These are phyloP conservation scores for Arion vulgaris DNA, from an alignment of 1,140 invertebrate genomes.

Conservation along the genomic window DNA sequence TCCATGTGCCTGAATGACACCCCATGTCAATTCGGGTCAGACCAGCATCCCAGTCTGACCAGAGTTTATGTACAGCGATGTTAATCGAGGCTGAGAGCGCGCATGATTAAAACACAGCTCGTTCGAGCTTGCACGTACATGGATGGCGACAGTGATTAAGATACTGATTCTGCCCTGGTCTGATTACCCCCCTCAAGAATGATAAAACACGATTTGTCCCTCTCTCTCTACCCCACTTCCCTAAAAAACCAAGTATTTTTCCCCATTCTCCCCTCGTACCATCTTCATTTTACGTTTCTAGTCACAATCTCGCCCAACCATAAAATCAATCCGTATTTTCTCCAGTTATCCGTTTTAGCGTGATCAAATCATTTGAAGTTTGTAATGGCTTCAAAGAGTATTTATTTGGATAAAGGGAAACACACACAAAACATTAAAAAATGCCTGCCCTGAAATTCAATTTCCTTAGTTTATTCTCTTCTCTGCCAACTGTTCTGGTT, in stretches of 20 bases:
- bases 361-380: background rate
- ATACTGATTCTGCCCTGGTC: background rate
- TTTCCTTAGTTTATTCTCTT: background rate
- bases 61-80: conserved; percentile 14
- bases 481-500: background rate
- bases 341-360: background rate
- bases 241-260: background rate
- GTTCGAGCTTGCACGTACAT: background rate
- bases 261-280: background rate
- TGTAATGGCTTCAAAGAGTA: conserved; percentile 7
- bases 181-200: background rate
- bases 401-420: background rate
- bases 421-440: background rate
- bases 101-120: conserved; percentile 16
- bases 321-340: background rate
- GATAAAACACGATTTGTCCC: background rate
- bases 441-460: background rate
- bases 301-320: background rate
- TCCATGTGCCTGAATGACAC: conserved; percentile 4
- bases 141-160: conserved; percentile 4
- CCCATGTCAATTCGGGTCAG: conserved; percentile 7
- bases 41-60: background rate
- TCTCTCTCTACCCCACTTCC: background rate
- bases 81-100: background rate
- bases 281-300: background rate